These are phyloP conservation scores for Sialia sialis DNA, from an alignment of 2,113 vertebrate genomes.

Conservation along the genomic window DNA sequence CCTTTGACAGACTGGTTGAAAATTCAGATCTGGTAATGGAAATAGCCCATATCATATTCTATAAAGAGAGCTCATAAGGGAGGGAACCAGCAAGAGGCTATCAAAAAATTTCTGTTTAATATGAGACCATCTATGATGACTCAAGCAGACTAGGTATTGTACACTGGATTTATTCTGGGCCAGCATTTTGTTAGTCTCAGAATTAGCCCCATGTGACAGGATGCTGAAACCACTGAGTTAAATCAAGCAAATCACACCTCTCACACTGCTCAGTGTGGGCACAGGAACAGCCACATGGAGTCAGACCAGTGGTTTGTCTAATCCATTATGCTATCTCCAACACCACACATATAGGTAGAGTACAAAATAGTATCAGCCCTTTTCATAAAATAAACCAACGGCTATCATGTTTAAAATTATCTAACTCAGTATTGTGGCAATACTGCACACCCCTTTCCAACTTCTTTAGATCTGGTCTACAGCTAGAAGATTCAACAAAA, in stretches of 20 bases:
- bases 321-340: not conserved
- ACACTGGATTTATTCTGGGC: not conserved
- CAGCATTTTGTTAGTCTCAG: not conserved
- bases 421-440: not conserved
- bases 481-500: not conserved
- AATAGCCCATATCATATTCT: not conserved
- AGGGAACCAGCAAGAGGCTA: not conserved
- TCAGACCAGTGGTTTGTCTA: not conserved
- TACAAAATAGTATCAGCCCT: not conserved
- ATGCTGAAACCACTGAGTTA: not conserved
- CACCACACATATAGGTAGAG: fast-evolving
- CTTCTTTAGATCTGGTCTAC: not conserved
- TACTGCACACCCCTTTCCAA: not conserved
- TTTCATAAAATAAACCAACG: not conserved
- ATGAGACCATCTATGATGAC: not conserved
- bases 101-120: not conserved
- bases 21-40: not conserved
- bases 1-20: not conserved
- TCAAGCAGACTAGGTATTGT: not conserved
- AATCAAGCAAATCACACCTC: not conserved
- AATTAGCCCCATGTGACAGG: not conserved
- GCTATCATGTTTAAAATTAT: not conserved
- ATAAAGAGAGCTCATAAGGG: not conserved
- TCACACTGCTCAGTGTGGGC: not conserved
- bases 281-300: not conserved